Conservation (phyloP, 2,113 vertebrate genomes). For the Sander vitreus region DNA sequence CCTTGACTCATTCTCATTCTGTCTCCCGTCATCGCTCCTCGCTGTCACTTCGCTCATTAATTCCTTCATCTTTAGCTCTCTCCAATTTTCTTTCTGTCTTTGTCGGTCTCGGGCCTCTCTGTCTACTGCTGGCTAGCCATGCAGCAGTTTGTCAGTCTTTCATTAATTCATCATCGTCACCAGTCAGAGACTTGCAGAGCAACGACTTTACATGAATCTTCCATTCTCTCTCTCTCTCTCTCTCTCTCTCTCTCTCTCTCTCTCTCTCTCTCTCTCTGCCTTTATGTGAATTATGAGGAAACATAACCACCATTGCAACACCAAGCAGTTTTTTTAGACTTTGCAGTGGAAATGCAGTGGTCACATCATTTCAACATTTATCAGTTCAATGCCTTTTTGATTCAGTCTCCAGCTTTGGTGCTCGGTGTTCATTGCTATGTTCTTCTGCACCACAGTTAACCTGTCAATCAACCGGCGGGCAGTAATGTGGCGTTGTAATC, state of each 20-base stretch:
- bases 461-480: slow-evolving; percentile 7
- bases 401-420: background rate
- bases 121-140: slow-evolving; percentile 14
- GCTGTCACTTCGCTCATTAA: slow-evolving; percentile 33
- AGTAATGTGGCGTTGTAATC: background rate
- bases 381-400: background rate
- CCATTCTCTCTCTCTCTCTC: slow-evolving; percentile 13
- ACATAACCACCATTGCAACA: background rate
- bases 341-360: background rate
- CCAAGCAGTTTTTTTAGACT: no score
- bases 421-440: background rate
- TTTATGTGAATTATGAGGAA: background rate
- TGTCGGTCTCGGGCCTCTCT: slow-evolving; percentile 8
- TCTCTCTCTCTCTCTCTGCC: slow-evolving; percentile 12
- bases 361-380: background rate
- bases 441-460: background rate
- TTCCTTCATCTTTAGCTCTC: slow-evolving; percentile 39
- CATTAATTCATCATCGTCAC: slow-evolving; percentile 59
- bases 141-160: slow-evolving; percentile 53
- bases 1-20: slow-evolving; percentile 20
- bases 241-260: slow-evolving; percentile 8
- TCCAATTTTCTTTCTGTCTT: slow-evolving; percentile 22
- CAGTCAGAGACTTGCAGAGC: slow-evolving; percentile 37
- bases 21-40: slow-evolving; percentile 17
- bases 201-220: slow-evolving; percentile 11